phyloP scores from a whole-genome alignment of 2,888 invertebrate genomes.

The Maniola hyperantus region DNA sequence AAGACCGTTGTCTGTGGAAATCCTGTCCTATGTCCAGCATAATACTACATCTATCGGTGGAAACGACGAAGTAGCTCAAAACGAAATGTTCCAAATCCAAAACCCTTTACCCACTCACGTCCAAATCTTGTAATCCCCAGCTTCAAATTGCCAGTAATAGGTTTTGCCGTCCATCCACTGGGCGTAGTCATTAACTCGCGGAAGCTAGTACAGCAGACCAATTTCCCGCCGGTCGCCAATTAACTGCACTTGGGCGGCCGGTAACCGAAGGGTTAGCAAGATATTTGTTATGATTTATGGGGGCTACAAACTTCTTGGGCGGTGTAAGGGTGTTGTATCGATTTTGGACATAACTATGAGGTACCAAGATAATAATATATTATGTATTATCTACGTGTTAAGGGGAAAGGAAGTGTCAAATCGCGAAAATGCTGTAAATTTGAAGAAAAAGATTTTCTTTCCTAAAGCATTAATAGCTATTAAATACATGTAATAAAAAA shows the following conservation, averaged over 20 bases:
- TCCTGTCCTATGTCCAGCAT: too few species aligned
- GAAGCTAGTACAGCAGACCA: constrained; percentile 79
- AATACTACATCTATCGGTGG: too few species aligned
- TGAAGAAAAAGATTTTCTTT: too few species aligned
- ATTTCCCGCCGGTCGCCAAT: constrained; percentile 79
- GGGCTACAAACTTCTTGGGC: constrained; percentile 38
- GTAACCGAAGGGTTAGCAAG: constrained; percentile 73
- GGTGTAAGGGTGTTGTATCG: constrained; percentile 14
- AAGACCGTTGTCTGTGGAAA: too few species aligned
- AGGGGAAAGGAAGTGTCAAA: too few species aligned
- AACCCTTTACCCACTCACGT: constrained; percentile 43
- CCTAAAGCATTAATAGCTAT: too few species aligned
- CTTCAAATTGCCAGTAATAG: constrained; percentile 80
- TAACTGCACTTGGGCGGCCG: constrained; percentile 72
- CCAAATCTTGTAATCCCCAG: constrained; percentile 69
- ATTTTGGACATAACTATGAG: constrained; percentile 15
- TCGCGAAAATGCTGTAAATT: too few species aligned
- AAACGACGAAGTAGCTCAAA: not conserved
- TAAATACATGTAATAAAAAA: too few species aligned
- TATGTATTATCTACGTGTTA: not conserved
- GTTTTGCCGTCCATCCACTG: constrained; percentile 78
- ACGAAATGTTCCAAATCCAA: constrained; percentile 1
- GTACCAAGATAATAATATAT: not conserved
- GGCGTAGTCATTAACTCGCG: constrained; percentile 79
- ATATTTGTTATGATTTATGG: constrained; percentile 80